Conservation (phyloP, 2,888 invertebrate species). For the Mesochorus sp. region DNA sequence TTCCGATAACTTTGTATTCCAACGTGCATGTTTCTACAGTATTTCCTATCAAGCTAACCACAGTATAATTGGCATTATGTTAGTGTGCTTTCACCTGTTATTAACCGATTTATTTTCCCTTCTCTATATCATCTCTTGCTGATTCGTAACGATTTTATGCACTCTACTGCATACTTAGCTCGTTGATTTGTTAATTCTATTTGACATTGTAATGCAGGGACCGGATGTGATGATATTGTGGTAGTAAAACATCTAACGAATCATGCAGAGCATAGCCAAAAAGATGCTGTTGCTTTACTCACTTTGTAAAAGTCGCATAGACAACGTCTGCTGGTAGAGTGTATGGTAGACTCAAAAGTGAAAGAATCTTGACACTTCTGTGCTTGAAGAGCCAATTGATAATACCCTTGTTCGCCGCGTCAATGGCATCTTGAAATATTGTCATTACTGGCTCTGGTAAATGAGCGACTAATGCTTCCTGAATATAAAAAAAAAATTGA, state of each 20-base stretch:
- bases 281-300: constrained; percentile 81
- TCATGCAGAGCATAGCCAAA: constrained; percentile 24
- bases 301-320: constrained; percentile 94
- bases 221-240: not conserved
- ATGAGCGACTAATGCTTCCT: constrained; percentile 94
- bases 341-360: constrained; percentile 92
- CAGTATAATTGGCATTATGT: constrained; percentile 66
- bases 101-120: not conserved
- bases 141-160: constrained; percentile 15
- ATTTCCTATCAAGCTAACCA: constrained; percentile 80
- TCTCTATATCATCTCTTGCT: not conserved
- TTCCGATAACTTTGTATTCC: constrained; percentile 81
- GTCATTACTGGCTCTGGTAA: constrained; percentile 95
- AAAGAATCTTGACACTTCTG: constrained; percentile 90
- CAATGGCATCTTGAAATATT: constrained; percentile 96
- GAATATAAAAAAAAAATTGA: constrained; percentile 44
- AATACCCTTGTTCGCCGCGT: constrained; percentile 94
- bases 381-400: constrained; percentile 95
- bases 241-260: constrained; percentile 29
- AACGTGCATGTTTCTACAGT: constrained; percentile 79
- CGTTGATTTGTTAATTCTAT: no score
- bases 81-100: constrained; percentile 36
- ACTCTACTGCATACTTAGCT: not conserved
- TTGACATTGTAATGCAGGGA: not conserved
- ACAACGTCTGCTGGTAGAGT: constrained; percentile 94